These are phyloP conservation scores for Sycobia sp. DNA, from an alignment of 1,140 invertebrate species.

Conservation along the genomic window DNA sequence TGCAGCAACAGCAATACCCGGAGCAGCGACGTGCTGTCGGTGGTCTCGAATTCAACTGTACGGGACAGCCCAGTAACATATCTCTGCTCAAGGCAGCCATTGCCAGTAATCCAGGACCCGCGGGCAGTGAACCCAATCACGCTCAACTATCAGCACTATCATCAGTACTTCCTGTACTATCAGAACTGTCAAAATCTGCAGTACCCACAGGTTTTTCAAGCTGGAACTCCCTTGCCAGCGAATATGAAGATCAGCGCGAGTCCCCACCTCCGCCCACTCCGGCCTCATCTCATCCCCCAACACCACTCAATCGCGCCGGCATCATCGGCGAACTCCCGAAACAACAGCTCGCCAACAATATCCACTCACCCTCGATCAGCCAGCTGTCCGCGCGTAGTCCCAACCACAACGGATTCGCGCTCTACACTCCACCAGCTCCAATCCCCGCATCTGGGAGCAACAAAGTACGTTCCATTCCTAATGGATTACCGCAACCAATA, in stretches of 20 bases:
- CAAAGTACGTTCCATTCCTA: constrained; percentile 57
- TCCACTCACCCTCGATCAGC: constrained; percentile 40
- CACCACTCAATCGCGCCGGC: constrained; percentile 32
- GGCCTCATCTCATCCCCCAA: constrained; percentile 40
- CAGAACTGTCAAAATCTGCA: constrained; percentile 46
- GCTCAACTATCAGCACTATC: constrained; percentile 48
- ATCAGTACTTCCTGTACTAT: constrained; percentile 46
- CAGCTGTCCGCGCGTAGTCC: constrained; percentile 49
- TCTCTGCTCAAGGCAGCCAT: constrained; percentile 46
- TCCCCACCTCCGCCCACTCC: constrained; percentile 55
- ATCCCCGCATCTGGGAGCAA: constrained; percentile 57
- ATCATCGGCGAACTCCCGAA: constrained; percentile 39
- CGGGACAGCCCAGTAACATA: constrained; percentile 35
- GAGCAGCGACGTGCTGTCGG: neutral
- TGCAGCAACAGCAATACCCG: constrained; percentile 46
- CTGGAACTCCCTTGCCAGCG: constrained; percentile 36
- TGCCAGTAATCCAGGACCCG: neutral
- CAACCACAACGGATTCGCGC: constrained; percentile 62
- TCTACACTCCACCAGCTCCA: constrained; percentile 65
- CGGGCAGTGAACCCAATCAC: constrained; percentile 35
- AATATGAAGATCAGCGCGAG: constrained; percentile 54
- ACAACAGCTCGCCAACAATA: constrained; percentile 31
- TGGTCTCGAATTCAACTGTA: constrained; percentile 37
- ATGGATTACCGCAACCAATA: constrained; percentile 58
- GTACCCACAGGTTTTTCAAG: constrained; percentile 28